Conservation (phyloP, 2,888 invertebrate species). For the Spatulosminthurus flaviceps region DNA sequence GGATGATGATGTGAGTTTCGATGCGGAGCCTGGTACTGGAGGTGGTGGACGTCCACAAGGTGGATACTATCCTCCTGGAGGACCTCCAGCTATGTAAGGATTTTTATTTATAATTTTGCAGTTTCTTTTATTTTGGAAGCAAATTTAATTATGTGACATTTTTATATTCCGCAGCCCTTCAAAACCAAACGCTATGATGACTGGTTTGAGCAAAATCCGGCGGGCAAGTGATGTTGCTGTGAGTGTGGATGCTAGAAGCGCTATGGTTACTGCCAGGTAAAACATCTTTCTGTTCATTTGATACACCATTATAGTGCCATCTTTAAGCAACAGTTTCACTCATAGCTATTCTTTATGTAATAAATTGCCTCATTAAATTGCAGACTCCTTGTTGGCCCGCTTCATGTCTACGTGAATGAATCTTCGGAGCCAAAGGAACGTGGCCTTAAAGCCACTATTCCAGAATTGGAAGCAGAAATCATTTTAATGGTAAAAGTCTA, state of each 20-base stretch:
- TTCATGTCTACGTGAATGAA: conserved; percentile 61
- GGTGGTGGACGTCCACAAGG: conserved; percentile 60
- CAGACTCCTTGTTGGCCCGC: conserved; percentile 62
- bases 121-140: no score
- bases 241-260: conserved; percentile 63
- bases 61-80: conserved; percentile 62
- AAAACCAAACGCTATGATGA: conserved; percentile 61
- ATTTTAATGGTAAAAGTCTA: conserved; percentile 61
- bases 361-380: no score
- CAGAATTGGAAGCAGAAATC: conserved; percentile 63
- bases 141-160: background rate
- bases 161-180: conserved; percentile 54
- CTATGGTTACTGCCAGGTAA: conserved; percentile 62
- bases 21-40: conserved; percentile 60
- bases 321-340: no score
- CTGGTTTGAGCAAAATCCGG: conserved; percentile 60
- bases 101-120: background rate
- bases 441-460: conserved; percentile 62
- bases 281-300: no score
- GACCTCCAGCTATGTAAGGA: conserved; percentile 62
- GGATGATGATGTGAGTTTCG: conserved; percentile 55
- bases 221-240: conserved; percentile 62
- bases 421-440: conserved; percentile 62
- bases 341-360: no score
- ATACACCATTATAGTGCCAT: no score